phyloP scores from a whole-genome alignment of 2,797 vertebrate species.

The Steatocranus sp. region DNA sequence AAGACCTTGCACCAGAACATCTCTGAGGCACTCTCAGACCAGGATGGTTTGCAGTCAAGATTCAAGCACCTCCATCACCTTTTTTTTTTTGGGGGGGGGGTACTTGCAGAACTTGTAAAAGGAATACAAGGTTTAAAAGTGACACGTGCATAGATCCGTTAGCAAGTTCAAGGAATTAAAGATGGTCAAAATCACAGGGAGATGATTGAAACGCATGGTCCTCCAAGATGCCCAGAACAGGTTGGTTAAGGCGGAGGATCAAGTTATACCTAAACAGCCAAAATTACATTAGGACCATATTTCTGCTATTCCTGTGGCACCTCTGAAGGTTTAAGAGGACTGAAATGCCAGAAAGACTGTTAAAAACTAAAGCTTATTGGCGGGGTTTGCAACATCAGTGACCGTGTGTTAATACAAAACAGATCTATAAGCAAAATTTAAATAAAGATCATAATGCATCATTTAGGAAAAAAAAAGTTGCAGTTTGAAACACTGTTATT shows the following conservation, averaged over 20 bases:
- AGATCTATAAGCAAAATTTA: neutral
- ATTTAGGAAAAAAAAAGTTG: neutral
- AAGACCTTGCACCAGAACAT: neutral
- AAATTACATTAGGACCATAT: neutral
- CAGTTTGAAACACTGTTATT: slow-evolving; percentile 54
- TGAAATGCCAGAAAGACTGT: neutral
- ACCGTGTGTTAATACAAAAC: slow-evolving; percentile 9
- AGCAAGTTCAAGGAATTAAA: slow-evolving; percentile 25
- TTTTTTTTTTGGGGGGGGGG: neutral
- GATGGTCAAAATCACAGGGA: neutral
- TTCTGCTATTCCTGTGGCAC: slow-evolving; percentile 12
- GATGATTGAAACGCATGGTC: neutral
- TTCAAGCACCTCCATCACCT: neutral
- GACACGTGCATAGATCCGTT: slow-evolving; percentile 59
- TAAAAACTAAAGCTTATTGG: neutral
- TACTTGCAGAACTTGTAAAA: slow-evolving; percentile 22
- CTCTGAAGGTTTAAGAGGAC: slow-evolving; percentile 8
- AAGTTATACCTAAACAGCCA: neutral
- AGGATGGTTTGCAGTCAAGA: slow-evolving; percentile 13
- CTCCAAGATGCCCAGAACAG: slow-evolving; percentile 9
- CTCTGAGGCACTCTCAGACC: neutral
- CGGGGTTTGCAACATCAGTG: neutral
- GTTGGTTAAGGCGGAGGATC: slow-evolving; percentile 48
- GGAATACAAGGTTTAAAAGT: slow-evolving; percentile 47
- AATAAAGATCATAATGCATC: slow-evolving; percentile 16